Evolutionary conservation across 1,140 invertebrate genomes (phyloP).

Genomic region (Triops cancriformis): DNA sequence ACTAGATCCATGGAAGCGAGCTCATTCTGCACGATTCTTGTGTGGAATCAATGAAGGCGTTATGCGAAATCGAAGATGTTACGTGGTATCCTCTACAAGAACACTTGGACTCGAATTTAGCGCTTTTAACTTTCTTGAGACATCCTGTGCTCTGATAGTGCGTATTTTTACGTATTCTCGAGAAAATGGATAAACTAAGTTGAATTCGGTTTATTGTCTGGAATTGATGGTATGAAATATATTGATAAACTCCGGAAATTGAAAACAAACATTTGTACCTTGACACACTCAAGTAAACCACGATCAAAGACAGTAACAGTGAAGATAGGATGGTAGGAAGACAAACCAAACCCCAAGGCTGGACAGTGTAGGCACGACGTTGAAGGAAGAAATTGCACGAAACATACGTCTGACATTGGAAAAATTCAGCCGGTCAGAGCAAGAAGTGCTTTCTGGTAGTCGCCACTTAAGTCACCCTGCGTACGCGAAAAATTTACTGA

Average conservation of each 20-base stretch:
- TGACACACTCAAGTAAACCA: too few species aligned
- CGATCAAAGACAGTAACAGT: too few species aligned
- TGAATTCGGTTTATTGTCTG: too few species aligned
- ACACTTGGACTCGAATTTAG: neutral
- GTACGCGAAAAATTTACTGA: neutral
- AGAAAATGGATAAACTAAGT: neutral
- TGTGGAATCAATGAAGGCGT: neutral
- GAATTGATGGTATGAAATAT: too few species aligned
- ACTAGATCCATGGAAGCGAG: neutral
- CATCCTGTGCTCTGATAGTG: neutral
- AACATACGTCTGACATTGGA: neutral
- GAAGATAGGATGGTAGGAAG: neutral
- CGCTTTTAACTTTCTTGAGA: neutral
- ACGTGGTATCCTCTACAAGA: neutral
- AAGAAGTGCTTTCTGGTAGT: conserved; percentile 25
- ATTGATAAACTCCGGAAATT: too few species aligned
- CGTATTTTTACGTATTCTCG: neutral
- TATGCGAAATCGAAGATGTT: neutral
- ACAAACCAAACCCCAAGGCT: neutral
- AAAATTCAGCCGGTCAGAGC: conserved; percentile 20
- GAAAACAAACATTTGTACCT: too few species aligned
- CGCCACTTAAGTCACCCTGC: conserved; percentile 22
- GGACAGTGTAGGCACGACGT: neutral
- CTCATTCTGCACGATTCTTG: neutral
- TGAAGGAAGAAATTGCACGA: neutral